phyloP scores from a whole-genome alignment of 2,888 invertebrate species.

The Chaitophorus viminalis region DNA sequence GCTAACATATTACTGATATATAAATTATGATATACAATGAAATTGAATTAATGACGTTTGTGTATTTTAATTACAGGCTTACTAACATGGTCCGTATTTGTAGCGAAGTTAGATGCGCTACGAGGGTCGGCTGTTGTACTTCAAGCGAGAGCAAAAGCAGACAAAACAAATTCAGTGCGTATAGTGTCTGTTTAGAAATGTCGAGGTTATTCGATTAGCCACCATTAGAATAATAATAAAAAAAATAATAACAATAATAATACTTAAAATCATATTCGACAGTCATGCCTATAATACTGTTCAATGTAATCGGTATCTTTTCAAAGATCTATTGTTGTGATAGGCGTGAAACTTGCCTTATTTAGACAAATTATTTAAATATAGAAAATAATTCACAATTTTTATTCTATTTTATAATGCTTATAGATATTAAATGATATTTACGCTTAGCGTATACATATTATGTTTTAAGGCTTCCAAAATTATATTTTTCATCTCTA shows the following conservation, averaged over 20 bases:
- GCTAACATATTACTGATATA: background rate
- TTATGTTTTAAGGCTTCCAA: no score
- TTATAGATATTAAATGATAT: no score
- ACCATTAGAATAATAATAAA: background rate
- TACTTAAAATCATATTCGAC: background rate
- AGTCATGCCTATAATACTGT: background rate
- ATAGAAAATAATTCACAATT: background rate
- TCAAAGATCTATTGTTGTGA: conserved; percentile 13
- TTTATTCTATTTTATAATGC: no score
- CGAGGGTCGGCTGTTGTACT: conserved; percentile 65
- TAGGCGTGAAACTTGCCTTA: background rate
- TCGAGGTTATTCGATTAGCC: conserved; percentile 38
- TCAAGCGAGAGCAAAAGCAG: conserved; percentile 64
- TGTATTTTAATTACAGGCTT: conserved; percentile 52
- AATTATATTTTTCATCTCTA: no score
- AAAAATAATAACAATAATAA: no score
- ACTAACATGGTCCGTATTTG: conserved; percentile 57
- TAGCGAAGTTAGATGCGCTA: conserved; percentile 62
- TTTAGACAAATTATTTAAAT: background rate
- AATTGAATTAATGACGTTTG: conserved; percentile 16
- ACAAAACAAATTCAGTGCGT: conserved; percentile 63
- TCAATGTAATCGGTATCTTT: background rate
- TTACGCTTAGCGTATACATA: no score
- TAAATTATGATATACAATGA: background rate
- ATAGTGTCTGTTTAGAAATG: conserved; percentile 18